Conservation (phyloP, 1,140 invertebrate species). For the Bathynomus jamesi region DNA sequence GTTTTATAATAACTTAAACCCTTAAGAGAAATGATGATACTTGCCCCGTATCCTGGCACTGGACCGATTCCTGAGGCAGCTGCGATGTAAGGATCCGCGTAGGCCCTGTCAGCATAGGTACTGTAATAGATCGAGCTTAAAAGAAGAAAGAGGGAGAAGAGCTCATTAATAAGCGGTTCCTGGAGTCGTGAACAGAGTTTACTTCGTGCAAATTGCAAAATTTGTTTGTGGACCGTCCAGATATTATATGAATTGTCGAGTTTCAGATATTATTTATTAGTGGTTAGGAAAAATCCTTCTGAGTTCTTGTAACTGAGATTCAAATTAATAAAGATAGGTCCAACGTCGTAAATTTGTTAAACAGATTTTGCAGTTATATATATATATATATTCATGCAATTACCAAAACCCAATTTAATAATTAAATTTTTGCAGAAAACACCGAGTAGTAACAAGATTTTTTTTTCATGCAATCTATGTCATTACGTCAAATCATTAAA, state of each 20-base stretch:
- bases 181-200: conserved; percentile 25
- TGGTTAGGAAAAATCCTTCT: too few species aligned
- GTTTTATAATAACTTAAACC: too few species aligned
- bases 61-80: conserved; percentile 59
- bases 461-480: too few species aligned
- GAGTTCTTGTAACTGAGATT: conserved; percentile 3
- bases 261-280: too few species aligned
- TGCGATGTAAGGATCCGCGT: conserved; percentile 77
- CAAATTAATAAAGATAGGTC: not conserved
- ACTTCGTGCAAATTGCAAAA: conserved; percentile 23
- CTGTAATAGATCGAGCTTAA: conserved; percentile 34
- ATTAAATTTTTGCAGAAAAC: too few species aligned
- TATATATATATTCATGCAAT: conserved; percentile 4
- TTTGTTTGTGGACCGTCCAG: conserved; percentile 1
- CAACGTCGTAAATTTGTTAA: not conserved
- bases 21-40: too few species aligned
- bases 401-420: too few species aligned
- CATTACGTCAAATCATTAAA: too few species aligned
- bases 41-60: conserved; percentile 90
- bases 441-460: too few species aligned
- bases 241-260: too few species aligned
- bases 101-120: conserved; percentile 43
- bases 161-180: conserved; percentile 31
- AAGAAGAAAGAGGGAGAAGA: conserved; percentile 28
- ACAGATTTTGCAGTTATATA: conserved; percentile 7